Conservation (phyloP, 1,140 invertebrate species). For the Saxidomus purpurata region DNA sequence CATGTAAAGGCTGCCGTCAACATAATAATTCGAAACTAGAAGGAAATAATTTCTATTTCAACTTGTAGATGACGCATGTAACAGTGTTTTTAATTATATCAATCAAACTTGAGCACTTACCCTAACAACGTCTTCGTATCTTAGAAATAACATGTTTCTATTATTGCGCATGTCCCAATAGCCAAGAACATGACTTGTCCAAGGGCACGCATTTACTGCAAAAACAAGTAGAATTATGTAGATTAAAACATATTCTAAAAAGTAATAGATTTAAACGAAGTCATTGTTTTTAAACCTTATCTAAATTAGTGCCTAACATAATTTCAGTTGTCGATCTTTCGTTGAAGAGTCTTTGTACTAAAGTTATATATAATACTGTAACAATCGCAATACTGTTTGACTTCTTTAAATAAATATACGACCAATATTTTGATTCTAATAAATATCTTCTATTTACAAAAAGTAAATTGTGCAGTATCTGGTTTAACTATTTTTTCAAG, state of each 20-base stretch:
- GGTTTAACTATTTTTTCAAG: too few relatives aligned
- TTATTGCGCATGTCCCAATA: not conserved
- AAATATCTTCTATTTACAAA: too few relatives aligned
- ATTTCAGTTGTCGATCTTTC: not conserved
- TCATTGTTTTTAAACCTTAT: not conserved
- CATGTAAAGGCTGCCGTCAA: too few relatives aligned
- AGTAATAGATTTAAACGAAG: not conserved
- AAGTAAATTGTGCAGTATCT: too few relatives aligned
- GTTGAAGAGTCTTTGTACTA: not conserved
- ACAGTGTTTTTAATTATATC: not conserved
- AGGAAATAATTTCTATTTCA: too few relatives aligned
- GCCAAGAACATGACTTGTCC: slow-evolving; percentile 3
- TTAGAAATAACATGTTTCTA: not conserved
- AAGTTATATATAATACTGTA: not conserved
- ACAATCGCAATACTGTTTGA: not conserved
- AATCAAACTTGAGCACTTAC: not conserved
- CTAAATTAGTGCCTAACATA: not conserved
- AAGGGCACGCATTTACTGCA: not conserved
- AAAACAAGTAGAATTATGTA: not conserved
- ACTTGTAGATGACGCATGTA: too few relatives aligned
- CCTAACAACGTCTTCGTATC: slow-evolving; percentile 18
- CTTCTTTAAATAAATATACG: too few relatives aligned
- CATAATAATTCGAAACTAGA: too few relatives aligned
- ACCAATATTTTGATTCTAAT: too few relatives aligned
- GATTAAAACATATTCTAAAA: not conserved